Conservation (phyloP, 2,113 vertebrate species). For the Podarcis raffonei region DNA sequence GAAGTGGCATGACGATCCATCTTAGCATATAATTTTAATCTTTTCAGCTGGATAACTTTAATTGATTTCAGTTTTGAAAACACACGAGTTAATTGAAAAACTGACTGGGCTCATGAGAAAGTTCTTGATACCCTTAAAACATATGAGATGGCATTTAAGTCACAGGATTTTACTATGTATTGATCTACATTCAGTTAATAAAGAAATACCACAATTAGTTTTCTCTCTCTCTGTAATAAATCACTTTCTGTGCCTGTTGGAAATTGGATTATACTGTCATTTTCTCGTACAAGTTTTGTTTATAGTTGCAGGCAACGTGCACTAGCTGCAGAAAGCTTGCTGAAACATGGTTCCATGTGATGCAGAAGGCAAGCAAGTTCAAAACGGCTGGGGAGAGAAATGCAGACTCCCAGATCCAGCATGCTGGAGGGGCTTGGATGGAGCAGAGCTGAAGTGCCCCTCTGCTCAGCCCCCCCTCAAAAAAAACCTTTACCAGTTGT, state of each 20-base stretch:
- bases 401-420: too few relatives aligned
- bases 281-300: background rate
- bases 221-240: background rate
- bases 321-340: background rate
- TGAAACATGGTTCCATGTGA: background rate
- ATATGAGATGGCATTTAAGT: background rate
- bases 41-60: background rate
- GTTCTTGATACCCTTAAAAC: background rate
- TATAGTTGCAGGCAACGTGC: background rate
- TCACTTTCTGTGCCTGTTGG: background rate
- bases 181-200: background rate
- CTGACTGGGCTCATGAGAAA: background rate
- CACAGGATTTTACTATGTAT: background rate
- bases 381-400: background rate
- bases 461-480: too few relatives aligned
- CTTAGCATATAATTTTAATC: background rate
- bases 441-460: too few relatives aligned
- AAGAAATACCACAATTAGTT: conserved; percentile 6
- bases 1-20: background rate
- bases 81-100: background rate
- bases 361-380: background rate
- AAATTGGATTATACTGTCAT: background rate
- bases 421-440: too few relatives aligned
- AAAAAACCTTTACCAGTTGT: too few relatives aligned
- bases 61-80: conserved; percentile 1